Evolutionary conservation across 2,888 invertebrate genomes (phyloP).

Genomic region (Carpatolechia fugitivella): DNA sequence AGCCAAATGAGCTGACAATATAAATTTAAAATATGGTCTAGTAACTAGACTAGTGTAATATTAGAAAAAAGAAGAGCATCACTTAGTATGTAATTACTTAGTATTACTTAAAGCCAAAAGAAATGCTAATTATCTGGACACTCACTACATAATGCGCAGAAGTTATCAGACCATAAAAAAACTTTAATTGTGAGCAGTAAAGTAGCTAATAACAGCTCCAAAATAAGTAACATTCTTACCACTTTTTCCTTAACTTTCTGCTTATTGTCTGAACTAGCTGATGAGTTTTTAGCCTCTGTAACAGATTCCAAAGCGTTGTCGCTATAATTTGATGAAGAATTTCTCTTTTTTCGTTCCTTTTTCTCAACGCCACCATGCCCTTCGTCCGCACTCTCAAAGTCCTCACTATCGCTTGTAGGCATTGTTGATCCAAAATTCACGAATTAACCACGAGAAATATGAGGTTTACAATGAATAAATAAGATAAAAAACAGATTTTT

Average conservation of each 20-base stretch:
- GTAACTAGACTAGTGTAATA: too few species aligned
- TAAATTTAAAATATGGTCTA: too few species aligned
- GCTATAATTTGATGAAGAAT: slow-evolving; percentile 66
- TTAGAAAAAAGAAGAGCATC: too few species aligned
- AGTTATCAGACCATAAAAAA: not conserved
- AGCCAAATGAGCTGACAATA: too few species aligned
- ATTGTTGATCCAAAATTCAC: slow-evolving; percentile 48
- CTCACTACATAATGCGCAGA: not conserved
- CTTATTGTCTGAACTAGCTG: slow-evolving; percentile 20
- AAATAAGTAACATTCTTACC: not conserved
- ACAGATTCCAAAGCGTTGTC: slow-evolving; percentile 54
- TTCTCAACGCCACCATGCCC: slow-evolving; percentile 64
- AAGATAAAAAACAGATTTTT: slow-evolving; percentile 2
- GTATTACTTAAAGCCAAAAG: too few species aligned
- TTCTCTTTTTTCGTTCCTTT: slow-evolving; percentile 56
- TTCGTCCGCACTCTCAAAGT: slow-evolving; percentile 88
- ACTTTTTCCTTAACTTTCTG: not conserved
- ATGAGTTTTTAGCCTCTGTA: slow-evolving; percentile 32
- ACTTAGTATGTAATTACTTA: too few species aligned
- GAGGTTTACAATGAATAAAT: not conserved
- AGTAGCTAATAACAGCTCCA: not conserved
- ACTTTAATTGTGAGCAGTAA: not conserved
- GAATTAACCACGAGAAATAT: not conserved
- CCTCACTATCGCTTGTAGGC: slow-evolving; percentile 87
- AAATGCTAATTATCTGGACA: not conserved